Percentiles rank a stretch among this genome's conserved stretches.
These are phyloP conservation scores for Pelecanoides urinatrix DNA, from an alignment of 2,113 vertebrate genomes.

Conservation along the genomic window DNA sequence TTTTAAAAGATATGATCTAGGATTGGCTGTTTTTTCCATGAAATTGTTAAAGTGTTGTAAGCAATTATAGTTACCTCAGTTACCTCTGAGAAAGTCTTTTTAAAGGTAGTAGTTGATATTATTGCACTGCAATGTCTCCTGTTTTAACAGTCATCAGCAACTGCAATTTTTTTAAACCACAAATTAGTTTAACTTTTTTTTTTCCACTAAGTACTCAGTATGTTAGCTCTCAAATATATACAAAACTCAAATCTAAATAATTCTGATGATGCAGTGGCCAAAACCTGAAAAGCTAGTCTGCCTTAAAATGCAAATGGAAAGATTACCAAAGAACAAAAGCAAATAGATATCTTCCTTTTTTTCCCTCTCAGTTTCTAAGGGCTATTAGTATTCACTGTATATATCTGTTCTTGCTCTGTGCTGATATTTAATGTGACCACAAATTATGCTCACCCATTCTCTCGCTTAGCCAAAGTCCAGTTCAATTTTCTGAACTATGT, in stretches of 20 bases:
- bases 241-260: constrained; percentile 9
- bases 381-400: constrained; percentile 71
- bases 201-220: neutral
- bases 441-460: constrained; percentile 72
- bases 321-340: constrained; percentile 68
- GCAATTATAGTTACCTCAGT: constrained; percentile 53
- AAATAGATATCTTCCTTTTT: constrained; percentile 69
- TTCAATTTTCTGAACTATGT: constrained; percentile 74
- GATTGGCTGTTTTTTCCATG: constrained; percentile 34
- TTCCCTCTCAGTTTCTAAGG: constrained; percentile 69
- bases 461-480: constrained; percentile 67
- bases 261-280: neutral
- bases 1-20: constrained; percentile 47
- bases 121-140: neutral
- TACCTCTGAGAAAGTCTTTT: neutral
- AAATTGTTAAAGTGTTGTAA: constrained; percentile 38
- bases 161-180: constrained; percentile 10
- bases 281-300: constrained; percentile 42
- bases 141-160: constrained; percentile 3
- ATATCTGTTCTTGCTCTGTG: constrained; percentile 58
- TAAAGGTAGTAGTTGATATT: constrained; percentile 7
- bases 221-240: neutral
- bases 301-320: constrained; percentile 59
- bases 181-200: neutral
- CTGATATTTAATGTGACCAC: constrained; percentile 66